phyloP scores from a whole-genome alignment of 2,888 invertebrate species.

The Diadegma fenestrale region DNA sequence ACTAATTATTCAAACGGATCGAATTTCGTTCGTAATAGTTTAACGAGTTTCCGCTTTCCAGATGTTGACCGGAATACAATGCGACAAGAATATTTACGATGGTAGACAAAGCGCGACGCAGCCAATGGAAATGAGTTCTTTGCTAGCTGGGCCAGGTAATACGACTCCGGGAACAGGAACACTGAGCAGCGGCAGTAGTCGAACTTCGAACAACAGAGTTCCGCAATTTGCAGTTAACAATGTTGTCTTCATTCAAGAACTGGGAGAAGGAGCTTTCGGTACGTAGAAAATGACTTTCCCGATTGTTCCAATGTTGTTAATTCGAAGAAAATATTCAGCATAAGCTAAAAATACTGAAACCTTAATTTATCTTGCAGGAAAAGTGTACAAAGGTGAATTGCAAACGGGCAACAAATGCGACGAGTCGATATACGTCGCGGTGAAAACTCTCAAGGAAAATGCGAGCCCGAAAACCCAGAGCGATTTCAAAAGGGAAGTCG shows the following conservation, averaged over 20 bases:
- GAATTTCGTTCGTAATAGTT: neutral
- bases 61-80: constrained; percentile 83
- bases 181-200: constrained; percentile 85
- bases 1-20: neutral
- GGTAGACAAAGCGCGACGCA: constrained; percentile 92
- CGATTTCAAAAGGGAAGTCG: constrained; percentile 97
- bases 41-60: constrained; percentile 51
- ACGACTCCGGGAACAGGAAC: constrained; percentile 86
- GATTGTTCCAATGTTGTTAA: neutral
- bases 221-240: constrained; percentile 95
- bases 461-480: constrained; percentile 95
- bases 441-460: constrained; percentile 97
- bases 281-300: constrained; percentile 73
- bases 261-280: constrained; percentile 98
- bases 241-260: constrained; percentile 94
- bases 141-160: constrained; percentile 87
- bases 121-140: constrained; percentile 93
- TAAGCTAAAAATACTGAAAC: neutral
- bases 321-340: neutral
- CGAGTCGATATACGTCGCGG: constrained; percentile 93
- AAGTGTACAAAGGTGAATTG: constrained; percentile 97
- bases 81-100: constrained; percentile 91
- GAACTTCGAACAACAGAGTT: constrained; percentile 87
- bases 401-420: constrained; percentile 86
- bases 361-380: constrained; percentile 85